Conservation (phyloP, 2,113 vertebrate species). For the Rhipidura dahli region DNA sequence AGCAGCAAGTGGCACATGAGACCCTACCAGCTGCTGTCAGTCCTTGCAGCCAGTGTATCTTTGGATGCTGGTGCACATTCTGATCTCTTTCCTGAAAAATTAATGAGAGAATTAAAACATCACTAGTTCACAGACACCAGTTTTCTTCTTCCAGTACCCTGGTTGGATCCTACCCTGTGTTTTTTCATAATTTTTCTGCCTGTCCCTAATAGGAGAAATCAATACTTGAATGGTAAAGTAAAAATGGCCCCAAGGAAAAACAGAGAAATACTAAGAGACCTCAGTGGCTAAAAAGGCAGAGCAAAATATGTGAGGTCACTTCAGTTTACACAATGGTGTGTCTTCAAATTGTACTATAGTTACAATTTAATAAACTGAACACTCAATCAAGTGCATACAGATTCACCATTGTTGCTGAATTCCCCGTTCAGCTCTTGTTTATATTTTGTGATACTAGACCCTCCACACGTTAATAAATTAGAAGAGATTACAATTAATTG, state of each 20-base stretch:
- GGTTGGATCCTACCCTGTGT: background rate
- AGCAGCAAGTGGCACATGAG: background rate
- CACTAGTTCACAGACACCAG: background rate
- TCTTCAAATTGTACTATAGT: background rate
- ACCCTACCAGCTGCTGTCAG: background rate
- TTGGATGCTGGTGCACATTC: background rate
- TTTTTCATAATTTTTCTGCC: background rate
- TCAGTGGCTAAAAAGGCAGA: background rate
- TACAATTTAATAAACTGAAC: background rate
- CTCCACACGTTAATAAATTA: conserved; percentile 8
- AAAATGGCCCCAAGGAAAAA: background rate
- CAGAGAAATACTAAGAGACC: background rate
- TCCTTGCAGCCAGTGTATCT: rapidly evolving
- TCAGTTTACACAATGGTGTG: background rate
- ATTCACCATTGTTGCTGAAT: background rate
- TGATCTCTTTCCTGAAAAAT: background rate
- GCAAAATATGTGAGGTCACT: background rate
- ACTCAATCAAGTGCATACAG: background rate
- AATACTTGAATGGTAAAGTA: background rate
- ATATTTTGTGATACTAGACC: background rate
- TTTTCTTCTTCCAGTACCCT: background rate
- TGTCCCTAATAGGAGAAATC: background rate
- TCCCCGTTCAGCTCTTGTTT: background rate
- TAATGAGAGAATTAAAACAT: background rate
- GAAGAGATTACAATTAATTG: background rate